Evolutionary conservation across 1,140 invertebrate genomes (phyloP).

Genomic region (Drosophila willistoni): DNA sequence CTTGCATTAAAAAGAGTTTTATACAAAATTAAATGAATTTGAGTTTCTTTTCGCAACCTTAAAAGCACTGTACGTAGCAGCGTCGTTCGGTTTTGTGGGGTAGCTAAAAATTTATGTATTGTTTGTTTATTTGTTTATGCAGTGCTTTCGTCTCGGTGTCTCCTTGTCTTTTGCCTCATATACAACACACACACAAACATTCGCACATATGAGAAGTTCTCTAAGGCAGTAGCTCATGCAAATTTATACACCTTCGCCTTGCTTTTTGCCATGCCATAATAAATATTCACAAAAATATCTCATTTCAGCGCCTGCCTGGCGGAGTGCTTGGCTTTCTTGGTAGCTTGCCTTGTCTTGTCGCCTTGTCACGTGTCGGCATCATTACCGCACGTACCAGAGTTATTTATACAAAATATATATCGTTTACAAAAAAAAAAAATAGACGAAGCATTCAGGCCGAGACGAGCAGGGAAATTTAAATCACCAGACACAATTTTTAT

Average conservation of each 20-base stretch:
- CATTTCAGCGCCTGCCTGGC: slow-evolving; percentile 67
- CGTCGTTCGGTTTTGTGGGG: slow-evolving; percentile 20
- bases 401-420: slow-evolving; percentile 79
- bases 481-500: slow-evolving; percentile 40
- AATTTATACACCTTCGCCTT: slow-evolving; percentile 74
- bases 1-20: no score
- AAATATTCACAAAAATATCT: slow-evolving; percentile 76
- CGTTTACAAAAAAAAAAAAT: slow-evolving; percentile 55
- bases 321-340: slow-evolving; percentile 24
- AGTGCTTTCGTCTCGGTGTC: slow-evolving; percentile 61
- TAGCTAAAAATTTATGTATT: slow-evolving; percentile 76
- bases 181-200: slow-evolving; percentile 3
- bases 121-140: slow-evolving; percentile 80
- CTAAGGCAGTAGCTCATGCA: slow-evolving; percentile 62
- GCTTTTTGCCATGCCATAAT: slow-evolving; percentile 55
- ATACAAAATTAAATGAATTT: no score
- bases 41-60: not conserved
- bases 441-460: not conserved
- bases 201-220: slow-evolving; percentile 11
- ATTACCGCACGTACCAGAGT: slow-evolving; percentile 75
- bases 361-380: slow-evolving; percentile 78
- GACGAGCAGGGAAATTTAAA: slow-evolving; percentile 44
- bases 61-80: not conserved
- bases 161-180: slow-evolving; percentile 11
- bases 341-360: slow-evolving; percentile 42